Evolutionary conservation across 2,888 invertebrate species (phyloP), one percentile per base, ranked within the genome.

Genomic region (Oligia fasciuncula): DNA sequence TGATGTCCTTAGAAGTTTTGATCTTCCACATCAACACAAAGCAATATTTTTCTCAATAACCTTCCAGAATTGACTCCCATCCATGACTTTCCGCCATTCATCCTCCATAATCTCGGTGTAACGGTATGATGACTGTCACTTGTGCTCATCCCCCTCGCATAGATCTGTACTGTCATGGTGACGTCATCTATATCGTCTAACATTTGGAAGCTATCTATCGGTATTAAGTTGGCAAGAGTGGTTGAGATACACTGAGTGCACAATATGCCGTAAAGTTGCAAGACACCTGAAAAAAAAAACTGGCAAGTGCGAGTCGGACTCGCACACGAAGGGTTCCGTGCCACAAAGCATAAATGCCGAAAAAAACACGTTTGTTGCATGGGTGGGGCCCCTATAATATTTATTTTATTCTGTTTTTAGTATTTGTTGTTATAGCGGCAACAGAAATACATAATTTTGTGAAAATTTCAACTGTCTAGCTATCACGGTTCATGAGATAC

Each of bases 121-220:
- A 81, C 87, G 81, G 88, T 83, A 85, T 87, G 91, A 92, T 92
- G 91, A 91, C 80, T 90, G 79, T 90, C 90, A 89, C 89, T 85
- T 85, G 79, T 83, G 73, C 71, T 83, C 87, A 90, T 89, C 89
- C 89, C 91, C 85, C 82, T 74, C 73, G 51, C 29, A 60, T 43
- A 76, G 80, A 88, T 85, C 84, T 81, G 89, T 81, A 76, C 71
- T 92, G 94, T 96, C 96, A 96, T 91, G 89, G 88, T 96, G 96
- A 96, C 93, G 91, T 79, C 88, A 88, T 91, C 85, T 92, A 90
- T 91, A 94, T 80, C 86, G 88, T 89, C 86, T 92, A 94, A 93
- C 95, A 95, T 95, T 96, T 94, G 95, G 94, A 94, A 93, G 92
- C 94, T 94, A 95, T 95, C 95, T 91, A 93, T 93, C 92, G 95